Evolutionary conservation across 1,140 invertebrate genomes (phyloP).

Genomic region (Drosophila truncata): DNA sequence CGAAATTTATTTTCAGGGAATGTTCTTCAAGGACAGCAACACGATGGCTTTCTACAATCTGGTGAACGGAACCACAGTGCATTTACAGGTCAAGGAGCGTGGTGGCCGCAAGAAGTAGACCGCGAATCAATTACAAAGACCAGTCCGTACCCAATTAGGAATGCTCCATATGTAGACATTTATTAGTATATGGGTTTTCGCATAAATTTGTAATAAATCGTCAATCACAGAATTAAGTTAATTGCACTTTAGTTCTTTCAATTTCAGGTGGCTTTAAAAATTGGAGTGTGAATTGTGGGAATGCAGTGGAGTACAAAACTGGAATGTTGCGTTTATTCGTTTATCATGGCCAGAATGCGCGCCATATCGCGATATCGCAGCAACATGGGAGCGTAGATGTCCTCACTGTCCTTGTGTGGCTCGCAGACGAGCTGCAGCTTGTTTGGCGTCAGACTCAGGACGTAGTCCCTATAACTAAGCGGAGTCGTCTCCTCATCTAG

Average conservation of each 20-base stretch:
- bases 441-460: constrained; percentile 70
- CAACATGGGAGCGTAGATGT: constrained; percentile 89
- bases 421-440: constrained; percentile 86
- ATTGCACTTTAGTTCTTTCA: constrained; percentile 72
- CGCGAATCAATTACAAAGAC: background rate
- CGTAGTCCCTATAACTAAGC: constrained; percentile 68
- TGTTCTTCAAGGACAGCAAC: constrained; percentile 99
- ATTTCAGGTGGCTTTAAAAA: constrained; percentile 48
- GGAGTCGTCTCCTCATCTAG: constrained; percentile 2
- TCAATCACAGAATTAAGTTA: constrained; percentile 77
- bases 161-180: constrained; percentile 51
- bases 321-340: constrained; percentile 26
- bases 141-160: constrained; percentile 14
- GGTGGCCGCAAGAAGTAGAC: constrained; percentile 98
- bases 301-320: constrained; percentile 31
- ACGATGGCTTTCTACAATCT: constrained; percentile 98
- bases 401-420: constrained; percentile 88
- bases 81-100: constrained; percentile 97
- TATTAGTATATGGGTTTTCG: constrained; percentile 65
- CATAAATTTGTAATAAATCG: constrained; percentile 73
- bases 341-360: constrained; percentile 23
- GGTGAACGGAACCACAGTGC: constrained; percentile 92
- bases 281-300: constrained; percentile 18
- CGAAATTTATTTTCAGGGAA: constrained; percentile 89
- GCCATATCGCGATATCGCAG: constrained; percentile 87